Base-by-base conservation (phyloP, 1,140 invertebrate genomes). In the Himalopsyche phryganea region DNA sequence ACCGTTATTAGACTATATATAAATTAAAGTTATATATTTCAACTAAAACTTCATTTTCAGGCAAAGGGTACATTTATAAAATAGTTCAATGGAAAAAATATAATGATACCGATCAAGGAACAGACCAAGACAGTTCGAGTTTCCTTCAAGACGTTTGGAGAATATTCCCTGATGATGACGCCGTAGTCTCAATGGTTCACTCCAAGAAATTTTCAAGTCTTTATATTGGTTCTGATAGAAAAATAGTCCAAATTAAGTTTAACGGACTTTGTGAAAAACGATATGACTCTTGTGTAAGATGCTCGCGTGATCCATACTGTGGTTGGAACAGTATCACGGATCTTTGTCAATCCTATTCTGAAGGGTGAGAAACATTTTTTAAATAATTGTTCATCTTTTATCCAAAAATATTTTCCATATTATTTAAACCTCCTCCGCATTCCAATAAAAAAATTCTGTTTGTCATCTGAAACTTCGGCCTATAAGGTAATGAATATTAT, bases 281-380 rank as follows among this genome's bases (percentile, higher is more conserved):
- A 33, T 62, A 62, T 18, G 55, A 57, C 17, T 45, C 49, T n/a
- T 62, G 60, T 32, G 10, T 50, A 2, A 57, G 60, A 36, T 62
- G 60, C 32, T 56, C 60, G 2, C 57, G 60, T 33, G 60, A 62
- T 38, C 60, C 60, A 5, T 62, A 62, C 23, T 62, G 60, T 50
- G 60, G 60, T 10, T 62, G 60, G 60, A 41, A 49, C 32, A 17
- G 18, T 1, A 19, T 44, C 7, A 6, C 15, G 18, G 40, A 50
- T 14, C 13, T 14, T 0, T 62, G 60, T 32, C 28, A 32, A 14
- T 44, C 60, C 13, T 62, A 62, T 33, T 28, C 17, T 15, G 19
- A 49, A 48, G 55, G 50, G 60, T 62, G n/a, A 62, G 55, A 28
- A 28, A 28, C 9, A 28, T n/a, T n/a, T n/a, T n/a, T n/a, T n/a